A percentile compares a stretch with the other conserved stretches of the same genome.
These are phyloP conservation scores for Prietella phreatophila DNA, from an alignment of 2,113 vertebrate genomes.

Conservation along the genomic window DNA sequence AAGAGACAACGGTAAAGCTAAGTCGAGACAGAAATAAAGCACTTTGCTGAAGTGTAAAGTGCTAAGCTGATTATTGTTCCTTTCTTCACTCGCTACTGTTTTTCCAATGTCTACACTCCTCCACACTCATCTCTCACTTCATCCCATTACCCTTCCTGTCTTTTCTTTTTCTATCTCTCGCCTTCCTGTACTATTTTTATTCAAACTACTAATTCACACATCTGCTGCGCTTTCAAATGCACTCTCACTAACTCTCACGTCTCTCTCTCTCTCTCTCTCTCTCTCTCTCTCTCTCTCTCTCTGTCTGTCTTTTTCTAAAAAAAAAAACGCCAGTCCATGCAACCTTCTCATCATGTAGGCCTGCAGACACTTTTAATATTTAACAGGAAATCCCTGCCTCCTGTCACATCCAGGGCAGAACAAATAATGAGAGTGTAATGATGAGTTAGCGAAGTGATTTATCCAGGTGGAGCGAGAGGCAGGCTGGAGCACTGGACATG, in stretches of 20 bases:
- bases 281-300: not conserved
- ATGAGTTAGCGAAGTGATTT: constrained; percentile 62
- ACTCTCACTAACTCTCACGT: not conserved
- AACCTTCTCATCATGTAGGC: not conserved
- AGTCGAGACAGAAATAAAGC: constrained; percentile 48
- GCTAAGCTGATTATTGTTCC: constrained; percentile 51
- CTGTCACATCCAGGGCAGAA: constrained; percentile 58
- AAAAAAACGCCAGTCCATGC: not conserved
- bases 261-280: not conserved
- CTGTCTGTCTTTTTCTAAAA: not conserved
- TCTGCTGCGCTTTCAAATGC: not conserved
- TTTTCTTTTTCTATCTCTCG: constrained; percentile 30
- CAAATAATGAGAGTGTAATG: constrained; percentile 63
- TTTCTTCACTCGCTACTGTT: constrained; percentile 4
- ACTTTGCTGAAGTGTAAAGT: constrained; percentile 50
- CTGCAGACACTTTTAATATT: constrained; percentile 62
- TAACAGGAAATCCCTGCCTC: constrained; percentile 48
- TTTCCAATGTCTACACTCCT: constrained; percentile 21
- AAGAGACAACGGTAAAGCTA: not conserved
- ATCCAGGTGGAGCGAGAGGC: constrained; percentile 55
- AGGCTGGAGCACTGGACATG: constrained; percentile 42
- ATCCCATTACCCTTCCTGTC: constrained; percentile 10
- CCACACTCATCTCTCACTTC: constrained; percentile 34
- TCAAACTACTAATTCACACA: constrained; percentile 7
- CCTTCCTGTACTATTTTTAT: not conserved